These are phyloP conservation scores for Indicator maculatus DNA, from an alignment of 2,113 vertebrate genomes.

Conservation along the genomic window DNA sequence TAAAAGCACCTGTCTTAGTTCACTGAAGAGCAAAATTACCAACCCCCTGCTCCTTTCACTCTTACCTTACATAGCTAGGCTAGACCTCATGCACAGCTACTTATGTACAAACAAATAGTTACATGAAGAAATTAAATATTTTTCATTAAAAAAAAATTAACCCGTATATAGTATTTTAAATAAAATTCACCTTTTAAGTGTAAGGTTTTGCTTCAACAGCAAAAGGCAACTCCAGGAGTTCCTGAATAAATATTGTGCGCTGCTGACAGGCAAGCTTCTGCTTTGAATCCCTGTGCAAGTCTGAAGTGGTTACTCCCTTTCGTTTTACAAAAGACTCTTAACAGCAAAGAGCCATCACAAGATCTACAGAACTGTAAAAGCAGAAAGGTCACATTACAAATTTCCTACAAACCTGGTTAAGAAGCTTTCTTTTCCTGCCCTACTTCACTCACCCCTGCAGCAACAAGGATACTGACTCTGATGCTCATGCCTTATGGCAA, in stretches of 20 bases:
- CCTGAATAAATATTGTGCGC: conserved; percentile 44
- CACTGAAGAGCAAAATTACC: neutral
- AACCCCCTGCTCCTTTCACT: neutral
- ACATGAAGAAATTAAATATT: conserved; percentile 42
- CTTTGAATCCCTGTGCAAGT: conserved; percentile 29
- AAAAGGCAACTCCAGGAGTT: conserved; percentile 51
- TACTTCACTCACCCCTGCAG: neutral
- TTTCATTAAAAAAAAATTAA: conserved; percentile 53
- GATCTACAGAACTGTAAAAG: neutral
- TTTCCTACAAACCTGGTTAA: neutral
- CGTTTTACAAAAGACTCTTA: neutral
- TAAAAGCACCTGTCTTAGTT: neutral
- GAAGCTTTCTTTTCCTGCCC: neutral
- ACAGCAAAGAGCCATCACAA: neutral
- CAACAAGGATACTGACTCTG: neutral
- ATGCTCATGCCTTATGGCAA: neutral
- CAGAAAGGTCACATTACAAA: neutral
- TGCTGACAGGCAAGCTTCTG: conserved; percentile 35
- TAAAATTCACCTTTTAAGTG: conserved; percentile 53
- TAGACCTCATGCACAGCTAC: neutral
- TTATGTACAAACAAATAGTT: conserved; percentile 22
- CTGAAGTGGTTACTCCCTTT: conserved; percentile 7
- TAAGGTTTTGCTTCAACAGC: conserved; percentile 36
- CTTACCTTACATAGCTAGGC: neutral
- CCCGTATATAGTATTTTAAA: conserved; percentile 57